These are phyloP conservation scores for Parasteatoda tepidariorum DNA, from an alignment of 1,140 invertebrate genomes.

Conservation along the genomic window DNA sequence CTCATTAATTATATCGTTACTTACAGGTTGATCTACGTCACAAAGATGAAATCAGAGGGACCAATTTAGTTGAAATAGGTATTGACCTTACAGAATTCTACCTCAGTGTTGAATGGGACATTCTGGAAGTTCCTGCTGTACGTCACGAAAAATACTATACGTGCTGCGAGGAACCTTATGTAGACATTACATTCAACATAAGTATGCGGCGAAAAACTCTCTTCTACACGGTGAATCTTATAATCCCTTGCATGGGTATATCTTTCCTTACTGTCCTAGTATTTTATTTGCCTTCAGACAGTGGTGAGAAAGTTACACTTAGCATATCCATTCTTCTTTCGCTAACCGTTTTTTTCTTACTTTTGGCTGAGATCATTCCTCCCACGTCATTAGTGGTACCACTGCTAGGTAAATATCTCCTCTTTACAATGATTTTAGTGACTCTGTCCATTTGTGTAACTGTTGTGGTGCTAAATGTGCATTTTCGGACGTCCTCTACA, in stretches of 20 bases:
- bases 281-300: constrained; percentile 98
- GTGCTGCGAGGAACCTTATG: constrained; percentile 78
- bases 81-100: constrained; percentile 95
- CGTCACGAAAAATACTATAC: constrained; percentile 80
- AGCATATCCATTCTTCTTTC: constrained; percentile 91
- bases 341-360: constrained; percentile 98
- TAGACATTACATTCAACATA: constrained; percentile 96
- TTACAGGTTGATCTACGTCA: constrained; percentile 87
- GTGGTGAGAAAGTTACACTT: constrained; percentile 87
- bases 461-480: constrained; percentile 98
- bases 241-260: constrained; percentile 95
- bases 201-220: constrained; percentile 95
- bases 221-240: constrained; percentile 97
- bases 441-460: constrained; percentile 96
- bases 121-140: constrained; percentile 92
- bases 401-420: constrained; percentile 95
- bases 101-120: constrained; percentile 97
- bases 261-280: constrained; percentile 97
- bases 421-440: constrained; percentile 99
- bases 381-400: constrained; percentile 97
- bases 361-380: constrained; percentile 98
- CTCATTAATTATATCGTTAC: neutral
- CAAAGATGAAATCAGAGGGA: constrained; percentile 78
- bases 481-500: constrained; percentile 98
- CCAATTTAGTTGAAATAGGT: constrained; percentile 61